A percentile compares a stretch with the other conserved stretches of the same genome.
Conservation (phyloP, 2,888 invertebrate species). For the Lycophotia porphyrea region DNA sequence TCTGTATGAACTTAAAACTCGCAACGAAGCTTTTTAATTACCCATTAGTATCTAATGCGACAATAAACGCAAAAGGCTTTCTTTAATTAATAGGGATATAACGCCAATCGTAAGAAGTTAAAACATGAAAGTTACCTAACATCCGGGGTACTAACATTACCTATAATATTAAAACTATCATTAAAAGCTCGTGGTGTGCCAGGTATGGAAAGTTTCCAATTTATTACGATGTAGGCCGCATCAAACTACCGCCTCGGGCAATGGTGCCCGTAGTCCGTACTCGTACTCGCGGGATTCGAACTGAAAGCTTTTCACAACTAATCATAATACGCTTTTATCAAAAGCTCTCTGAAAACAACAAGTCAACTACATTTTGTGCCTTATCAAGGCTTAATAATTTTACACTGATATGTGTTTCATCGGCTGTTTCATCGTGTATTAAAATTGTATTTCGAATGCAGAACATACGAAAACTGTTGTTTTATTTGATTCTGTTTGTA, state of each 20-base stretch:
- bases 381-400: not conserved
- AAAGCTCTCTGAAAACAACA: conserved; percentile 17
- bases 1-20: not conserved
- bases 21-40: not conserved
- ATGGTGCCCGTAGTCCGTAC: not conserved
- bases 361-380: not conserved
- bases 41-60: not conserved
- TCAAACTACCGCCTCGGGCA: conserved; percentile 30
- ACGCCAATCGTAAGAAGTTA: conserved; percentile 28
- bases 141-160: conserved; percentile 7
- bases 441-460: not conserved
- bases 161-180: conserved; percentile 33
- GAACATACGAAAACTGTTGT: too few relatives aligned
- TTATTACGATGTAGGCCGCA: conserved; percentile 39
- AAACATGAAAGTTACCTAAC: conserved; percentile 24
- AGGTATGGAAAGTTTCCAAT: conserved; percentile 47
- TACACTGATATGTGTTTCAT: not conserved
- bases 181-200: conserved; percentile 26
- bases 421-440: not conserved
- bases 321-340: conserved; percentile 10
- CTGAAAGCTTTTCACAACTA: conserved; percentile 40
- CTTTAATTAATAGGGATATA: not conserved
- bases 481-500: not conserved
- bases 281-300: conserved; percentile 20
- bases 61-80: conserved; percentile 1